Base-by-base conservation (phyloP, 2,113 vertebrate species). In the Melanostigma gelatinosum region DNA sequence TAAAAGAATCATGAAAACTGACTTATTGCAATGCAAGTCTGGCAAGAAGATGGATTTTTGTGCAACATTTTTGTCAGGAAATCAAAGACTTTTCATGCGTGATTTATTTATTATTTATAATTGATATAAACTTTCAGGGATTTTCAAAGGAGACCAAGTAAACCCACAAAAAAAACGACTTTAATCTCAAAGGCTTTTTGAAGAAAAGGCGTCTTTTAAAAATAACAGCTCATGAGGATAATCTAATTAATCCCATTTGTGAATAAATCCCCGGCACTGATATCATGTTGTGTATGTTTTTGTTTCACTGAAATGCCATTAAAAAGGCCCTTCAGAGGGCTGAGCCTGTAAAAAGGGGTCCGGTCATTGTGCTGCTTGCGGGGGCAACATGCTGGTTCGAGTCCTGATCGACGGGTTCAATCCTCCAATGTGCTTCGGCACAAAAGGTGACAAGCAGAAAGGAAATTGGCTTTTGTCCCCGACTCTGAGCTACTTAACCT, bases 361-460 rank as follows among this genome's bases (percentile, higher is more conserved):
- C 93, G 94, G 92, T 95, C 92, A 96, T 95, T 94, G 95, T 96
- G 90, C 93, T 94, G 95, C 96, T 9, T 94, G 95, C 94, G 93
- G 94, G 93, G 96, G 96, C 96, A 93, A 96, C 96, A 95, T 90
- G 91, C 95, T 94, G 95, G 94, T 96, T 93, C 69, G 88, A 93
- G 94, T 90, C 93, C 91, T 97, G 96, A 97, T 93, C 97, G 97
- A 96, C 96, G 96, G 96, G 94, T 95, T 94, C 94, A 94, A 94
- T 96, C 94, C 88, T 96, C 95, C 95, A 96, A 94, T 92, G 94
- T 93, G 90, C 94, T 89, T 94, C 92, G 88, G 90, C 94, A 97
- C 96, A 98, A 97, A 96, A 94, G 95, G 88, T 85, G 93, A 97
- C 95, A 96, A 96, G 96, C 93, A 93, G 95, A 96, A 95, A 96